Evolutionary conservation across 2,797 vertebrate species (phyloP), one percentile per base, ranked within the genome.

Genomic region (Acanthurus lineatus): DNA sequence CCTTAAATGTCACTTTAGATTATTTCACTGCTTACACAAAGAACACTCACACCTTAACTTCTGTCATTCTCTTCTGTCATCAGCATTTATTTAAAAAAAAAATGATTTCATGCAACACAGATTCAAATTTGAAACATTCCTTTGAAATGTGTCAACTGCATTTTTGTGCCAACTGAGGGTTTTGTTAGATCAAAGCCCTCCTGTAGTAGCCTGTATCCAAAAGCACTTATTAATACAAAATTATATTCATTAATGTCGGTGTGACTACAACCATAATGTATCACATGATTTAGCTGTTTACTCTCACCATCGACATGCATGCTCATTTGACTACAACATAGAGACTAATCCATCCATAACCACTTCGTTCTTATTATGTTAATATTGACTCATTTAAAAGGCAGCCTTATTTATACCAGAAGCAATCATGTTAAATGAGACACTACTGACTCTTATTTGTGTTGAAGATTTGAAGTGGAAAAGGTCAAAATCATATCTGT

Each of bases 341-440:
- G 6, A 25, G 40, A 15, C 35, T 54, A 38, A 66, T 32, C 28
- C 28, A 32, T 32, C 28, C 28, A 32, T 32, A 32, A 32, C 28
- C 28, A 32, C 28, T 5, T 32, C 4, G 28, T 32, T 65, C 28
- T 54, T 66, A 7, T 42, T 56, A 51, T 62, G 51, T 67, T 56
- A 3, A 60, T 61, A 60, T 67, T 6, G 16, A 12, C 44, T 56
- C 8, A 32, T 32, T 32, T 32, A 32, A 32, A 67, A 69, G 14
- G 54, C 11, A 51, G 48, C 38, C 12, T 42, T 16, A 53, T 52
- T 52, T 17, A 38, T 66, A 25, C 28, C 40, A 14, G n/a, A 15
- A 68, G 58, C 25, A 56, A 15, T 66, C 2, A 71, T 22, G 42
- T 54, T 49, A 69, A 69, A 59, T 71, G 12, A 76, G 47, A 53